Evolutionary conservation across 1,140 invertebrate genomes (phyloP).

Genomic region (Rhagoletis pomonella): DNA sequence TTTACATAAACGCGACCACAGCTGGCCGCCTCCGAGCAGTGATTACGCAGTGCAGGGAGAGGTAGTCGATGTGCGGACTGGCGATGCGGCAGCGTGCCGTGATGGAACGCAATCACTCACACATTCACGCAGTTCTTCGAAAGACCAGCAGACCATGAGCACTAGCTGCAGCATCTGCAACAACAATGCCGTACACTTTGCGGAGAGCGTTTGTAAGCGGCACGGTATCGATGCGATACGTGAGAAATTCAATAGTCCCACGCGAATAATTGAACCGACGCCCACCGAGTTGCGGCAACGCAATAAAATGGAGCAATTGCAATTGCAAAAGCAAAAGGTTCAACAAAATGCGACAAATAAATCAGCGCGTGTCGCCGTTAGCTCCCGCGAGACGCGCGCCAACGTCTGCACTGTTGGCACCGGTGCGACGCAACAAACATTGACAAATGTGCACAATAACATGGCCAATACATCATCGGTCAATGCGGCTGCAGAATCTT

Average conservation of each 20-base stretch:
- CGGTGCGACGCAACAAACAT: conserved; percentile 40
- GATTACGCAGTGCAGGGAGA: conserved; percentile 53
- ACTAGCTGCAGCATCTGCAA: conserved; percentile 34
- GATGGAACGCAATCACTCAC: conserved; percentile 41
- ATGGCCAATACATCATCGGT: conserved; percentile 51
- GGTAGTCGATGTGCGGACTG: neutral
- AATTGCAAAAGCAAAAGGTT: conserved; percentile 27
- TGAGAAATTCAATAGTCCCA: conserved; percentile 69
- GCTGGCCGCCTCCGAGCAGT: conserved; percentile 66
- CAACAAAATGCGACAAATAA: conserved; percentile 51
- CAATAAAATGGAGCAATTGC: conserved; percentile 47
- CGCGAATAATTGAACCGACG: conserved; percentile 63
- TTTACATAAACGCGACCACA: conserved; percentile 68
- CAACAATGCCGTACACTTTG: conserved; percentile 58
- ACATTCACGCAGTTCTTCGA: conserved; percentile 24
- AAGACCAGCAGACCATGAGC: conserved; percentile 9
- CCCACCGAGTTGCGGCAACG: conserved; percentile 51
- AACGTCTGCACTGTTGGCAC: neutral
- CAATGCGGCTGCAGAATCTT: conserved; percentile 31
- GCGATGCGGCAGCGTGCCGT: neutral
- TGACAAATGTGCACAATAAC: conserved; percentile 54
- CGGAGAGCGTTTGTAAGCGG: conserved; percentile 58
- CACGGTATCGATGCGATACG: conserved; percentile 66
- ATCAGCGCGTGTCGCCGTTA: conserved; percentile 44
- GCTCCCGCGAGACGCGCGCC: conserved; percentile 31